Conservation (phyloP, 2,113 vertebrate species). For the Microtus ochrogaster region DNA sequence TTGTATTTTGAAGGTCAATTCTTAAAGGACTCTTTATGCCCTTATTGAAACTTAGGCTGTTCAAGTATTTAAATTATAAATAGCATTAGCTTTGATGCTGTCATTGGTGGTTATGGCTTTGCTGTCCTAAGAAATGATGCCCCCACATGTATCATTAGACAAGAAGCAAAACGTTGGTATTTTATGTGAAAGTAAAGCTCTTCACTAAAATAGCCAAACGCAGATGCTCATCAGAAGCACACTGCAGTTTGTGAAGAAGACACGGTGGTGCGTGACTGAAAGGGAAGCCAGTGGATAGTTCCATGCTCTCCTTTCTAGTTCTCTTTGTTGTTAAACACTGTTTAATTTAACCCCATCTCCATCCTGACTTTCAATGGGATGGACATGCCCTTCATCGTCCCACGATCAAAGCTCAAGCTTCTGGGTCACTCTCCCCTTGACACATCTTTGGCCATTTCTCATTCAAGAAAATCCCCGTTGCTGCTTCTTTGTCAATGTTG, state of each 20-base stretch:
- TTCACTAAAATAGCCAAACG: slow-evolving; percentile 43
- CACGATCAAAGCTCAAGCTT: slow-evolving; percentile 36
- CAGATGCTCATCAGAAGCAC: slow-evolving; percentile 39
- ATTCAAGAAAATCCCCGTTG: neutral
- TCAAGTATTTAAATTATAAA: slow-evolving; percentile 45
- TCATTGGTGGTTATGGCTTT: neutral
- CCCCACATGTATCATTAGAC: slow-evolving; percentile 14
- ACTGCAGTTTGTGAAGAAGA: slow-evolving; percentile 42
- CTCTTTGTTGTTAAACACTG: neutral
- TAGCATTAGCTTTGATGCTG: neutral
- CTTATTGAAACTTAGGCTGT: neutral
- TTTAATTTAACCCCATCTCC: slow-evolving; percentile 33
- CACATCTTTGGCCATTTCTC: slow-evolving; percentile 22
- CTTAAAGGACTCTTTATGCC: slow-evolving; percentile 40
- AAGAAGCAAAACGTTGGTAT: slow-evolving; percentile 27
- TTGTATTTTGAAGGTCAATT: slow-evolving; percentile 4
- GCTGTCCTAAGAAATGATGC: slow-evolving; percentile 20
- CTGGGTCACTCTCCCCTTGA: neutral
- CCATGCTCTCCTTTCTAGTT: slow-evolving; percentile 21
- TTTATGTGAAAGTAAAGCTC: slow-evolving; percentile 52
- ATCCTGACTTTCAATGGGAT: slow-evolving; percentile 5
- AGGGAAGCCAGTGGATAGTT: slow-evolving; percentile 31
- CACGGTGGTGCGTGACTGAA: slow-evolving; percentile 24
- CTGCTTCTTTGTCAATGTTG: neutral
- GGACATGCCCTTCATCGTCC: slow-evolving; percentile 22